Base-by-base conservation (phyloP, 2,113 vertebrate genomes). In the Hydrolagus affinis region DNA sequence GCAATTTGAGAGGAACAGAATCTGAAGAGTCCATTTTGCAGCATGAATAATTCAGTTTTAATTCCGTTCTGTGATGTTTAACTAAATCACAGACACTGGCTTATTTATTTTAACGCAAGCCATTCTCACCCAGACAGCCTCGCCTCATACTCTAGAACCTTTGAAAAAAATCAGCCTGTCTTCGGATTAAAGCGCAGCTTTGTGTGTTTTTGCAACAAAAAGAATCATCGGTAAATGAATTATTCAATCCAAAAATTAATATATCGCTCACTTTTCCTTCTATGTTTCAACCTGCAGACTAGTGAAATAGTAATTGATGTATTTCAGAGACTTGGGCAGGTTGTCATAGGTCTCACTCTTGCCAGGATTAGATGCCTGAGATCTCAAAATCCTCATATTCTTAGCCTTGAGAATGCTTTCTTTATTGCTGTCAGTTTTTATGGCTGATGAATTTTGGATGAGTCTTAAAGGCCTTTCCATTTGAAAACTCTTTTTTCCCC, bases 31-130 rank as follows among this genome's bases (percentile, higher is more conserved):
- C 78, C 78, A 83, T 83, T 62, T 66, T 25, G 66, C 14, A 19
- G 78, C 28, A 83, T 83, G 78, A 83, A 83, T 83, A 83, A 83
- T 83, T 83, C 78, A 83, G 60, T 30, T 83, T 66, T 83, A 83
- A 83, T 66, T 83, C 60, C 11, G 78, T 21, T 83, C 78, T 62
- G 64, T 83, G 78, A 83, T 66, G 66, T 83, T 66, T 64, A 83
- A 28, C 78, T 83, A 83, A 83, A 83, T 83, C 78, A 83, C 66
- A 66, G 78, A 21, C 25, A 83, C 78, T 64, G 60, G 78, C 62
- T 59, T 19, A 68, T 83, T 62, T 83, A 57, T 83, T 83, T 83
- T 64, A 66, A 83, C 66, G 60, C 62, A 21, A n/a, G 78, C 44
- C 44, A 44, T 44, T 83, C 25, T 56, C 78, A 66, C 15, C 15